Conservation (phyloP, 2,113 vertebrate genomes). For the Nymphicus hollandicus region DNA sequence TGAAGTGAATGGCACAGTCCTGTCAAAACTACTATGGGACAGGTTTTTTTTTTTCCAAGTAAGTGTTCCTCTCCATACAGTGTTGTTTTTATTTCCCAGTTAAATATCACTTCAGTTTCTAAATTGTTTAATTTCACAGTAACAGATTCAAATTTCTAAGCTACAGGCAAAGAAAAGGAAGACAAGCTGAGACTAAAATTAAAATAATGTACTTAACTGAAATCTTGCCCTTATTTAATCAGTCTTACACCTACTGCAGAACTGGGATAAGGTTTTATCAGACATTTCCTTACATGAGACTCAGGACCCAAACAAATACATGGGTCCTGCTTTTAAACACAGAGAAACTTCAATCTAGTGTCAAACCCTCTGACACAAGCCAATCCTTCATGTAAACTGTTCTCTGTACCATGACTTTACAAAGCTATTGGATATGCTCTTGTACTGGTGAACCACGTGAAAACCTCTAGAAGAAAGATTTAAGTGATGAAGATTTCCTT, state of each 20-base stretch:
- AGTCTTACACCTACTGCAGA: neutral
- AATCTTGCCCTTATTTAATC: neutral
- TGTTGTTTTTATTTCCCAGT: neutral
- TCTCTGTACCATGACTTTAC: neutral
- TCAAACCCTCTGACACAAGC: neutral
- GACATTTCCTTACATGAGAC: neutral
- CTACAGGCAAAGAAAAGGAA: neutral
- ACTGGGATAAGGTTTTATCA: neutral
- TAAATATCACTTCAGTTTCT: neutral
- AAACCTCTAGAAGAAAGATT: neutral
- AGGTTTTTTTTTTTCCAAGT: neutral
- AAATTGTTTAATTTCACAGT: neutral
- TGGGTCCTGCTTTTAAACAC: neutral
- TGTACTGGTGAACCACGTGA: neutral
- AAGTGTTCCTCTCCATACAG: neutral
- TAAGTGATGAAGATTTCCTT: neutral
- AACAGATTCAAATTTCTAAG: neutral
- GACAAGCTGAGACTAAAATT: neutral
- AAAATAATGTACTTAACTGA: neutral
- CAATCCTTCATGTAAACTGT: neutral
- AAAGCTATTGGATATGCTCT: neutral
- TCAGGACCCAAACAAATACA: neutral
- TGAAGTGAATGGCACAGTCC: neutral
- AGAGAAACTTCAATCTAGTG: neutral
- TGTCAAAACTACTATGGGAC: neutral